Evolutionary conservation across 2,113 vertebrate species (phyloP).

Genomic region (Accipiter virgatus): DNA sequence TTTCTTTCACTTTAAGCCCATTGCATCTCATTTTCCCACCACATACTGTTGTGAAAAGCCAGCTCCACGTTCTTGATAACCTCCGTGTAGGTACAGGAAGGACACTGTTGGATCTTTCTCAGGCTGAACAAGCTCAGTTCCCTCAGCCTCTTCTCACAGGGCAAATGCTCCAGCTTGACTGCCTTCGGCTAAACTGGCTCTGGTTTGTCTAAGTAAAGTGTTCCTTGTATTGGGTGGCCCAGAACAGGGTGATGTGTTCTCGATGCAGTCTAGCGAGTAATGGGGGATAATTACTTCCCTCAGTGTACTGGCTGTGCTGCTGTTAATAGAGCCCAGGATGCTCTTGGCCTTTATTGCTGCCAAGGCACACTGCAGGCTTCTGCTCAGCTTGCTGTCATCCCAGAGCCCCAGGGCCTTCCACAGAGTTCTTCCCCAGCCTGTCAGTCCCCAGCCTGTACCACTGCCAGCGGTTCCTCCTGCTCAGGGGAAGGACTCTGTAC

Average conservation of each 20-base stretch:
- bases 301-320: background rate
- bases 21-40: background rate
- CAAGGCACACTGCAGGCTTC: background rate
- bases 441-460: background rate
- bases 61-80: background rate
- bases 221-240: background rate
- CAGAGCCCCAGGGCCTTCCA: background rate
- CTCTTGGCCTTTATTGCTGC: background rate
- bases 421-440: background rate
- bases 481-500: background rate
- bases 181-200: background rate
- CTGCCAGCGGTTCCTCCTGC: background rate
- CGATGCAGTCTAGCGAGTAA: background rate
- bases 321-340: background rate
- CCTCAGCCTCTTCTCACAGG: background rate
- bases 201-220: background rate
- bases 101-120: background rate
- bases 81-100: background rate
- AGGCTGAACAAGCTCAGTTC: background rate
- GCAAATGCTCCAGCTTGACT: background rate
- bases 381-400: background rate
- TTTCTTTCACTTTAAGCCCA: background rate
- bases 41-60: background rate
- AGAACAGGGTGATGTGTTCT: background rate
- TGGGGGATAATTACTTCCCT: background rate